Evolutionary conservation across 2,113 vertebrate species (phyloP).

Genomic region (Chionomys nivalis): DNA sequence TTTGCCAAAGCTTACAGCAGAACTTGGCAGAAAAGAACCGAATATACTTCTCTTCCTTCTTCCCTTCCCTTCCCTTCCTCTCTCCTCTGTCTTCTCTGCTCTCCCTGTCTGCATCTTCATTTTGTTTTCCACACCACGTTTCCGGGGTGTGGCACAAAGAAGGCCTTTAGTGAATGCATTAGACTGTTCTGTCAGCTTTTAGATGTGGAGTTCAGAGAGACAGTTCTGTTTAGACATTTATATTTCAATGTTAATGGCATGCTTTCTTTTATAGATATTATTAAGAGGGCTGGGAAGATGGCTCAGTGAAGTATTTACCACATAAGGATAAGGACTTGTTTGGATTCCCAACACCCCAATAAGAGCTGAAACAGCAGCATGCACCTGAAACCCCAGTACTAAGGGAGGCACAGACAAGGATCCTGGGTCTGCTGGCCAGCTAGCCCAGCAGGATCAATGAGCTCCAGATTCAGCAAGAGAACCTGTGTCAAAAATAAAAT

Average conservation of each 20-base stretch:
- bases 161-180: background rate
- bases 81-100: background rate
- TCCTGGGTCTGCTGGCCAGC: background rate
- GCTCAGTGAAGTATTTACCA: background rate
- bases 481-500: background rate
- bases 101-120: background rate
- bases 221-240: background rate
- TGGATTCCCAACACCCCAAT: background rate
- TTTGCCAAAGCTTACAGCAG: background rate
- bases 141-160: background rate
- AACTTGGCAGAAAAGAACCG: background rate
- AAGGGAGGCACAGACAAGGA: background rate
- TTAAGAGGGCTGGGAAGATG: background rate
- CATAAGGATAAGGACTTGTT: background rate
- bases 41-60: background rate
- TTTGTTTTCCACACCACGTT: background rate
- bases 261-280: background rate
- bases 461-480: background rate
- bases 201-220: background rate
- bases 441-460: background rate
- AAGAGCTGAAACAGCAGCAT: background rate
- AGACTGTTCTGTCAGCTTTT: background rate
- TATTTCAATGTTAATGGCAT: background rate
- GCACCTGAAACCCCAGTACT: background rate
- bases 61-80: too few relatives aligned